phyloP scores from a whole-genome alignment of 1,140 invertebrate species.

The Hormaphis cornu region DNA sequence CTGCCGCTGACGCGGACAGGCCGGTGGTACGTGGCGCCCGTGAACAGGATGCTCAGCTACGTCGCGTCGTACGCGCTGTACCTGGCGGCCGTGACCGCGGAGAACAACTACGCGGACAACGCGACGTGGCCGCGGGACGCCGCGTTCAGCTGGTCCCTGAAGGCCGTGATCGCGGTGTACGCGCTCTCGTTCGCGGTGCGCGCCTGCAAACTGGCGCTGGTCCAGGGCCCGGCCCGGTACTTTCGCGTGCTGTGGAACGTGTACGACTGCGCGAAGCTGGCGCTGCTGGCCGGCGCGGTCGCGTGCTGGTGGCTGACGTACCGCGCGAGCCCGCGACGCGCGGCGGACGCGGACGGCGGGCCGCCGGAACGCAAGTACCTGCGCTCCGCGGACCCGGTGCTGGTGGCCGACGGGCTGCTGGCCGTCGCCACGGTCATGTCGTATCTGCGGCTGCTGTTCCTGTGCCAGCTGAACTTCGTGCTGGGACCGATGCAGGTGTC shows the following conservation, averaged over 20 bases:
- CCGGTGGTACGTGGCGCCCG: constrained; percentile 45
- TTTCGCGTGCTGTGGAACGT: constrained; percentile 25
- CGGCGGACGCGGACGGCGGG: background rate
- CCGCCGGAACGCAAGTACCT: constrained; percentile 44
- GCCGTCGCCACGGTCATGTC: constrained; percentile 63
- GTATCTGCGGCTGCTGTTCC: constrained; percentile 49
- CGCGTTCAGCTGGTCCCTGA: too few species aligned
- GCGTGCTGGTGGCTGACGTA: background rate
- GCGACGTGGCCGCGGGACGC: constrained; percentile 41
- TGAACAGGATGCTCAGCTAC: constrained; percentile 52
- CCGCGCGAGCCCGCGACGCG: background rate
- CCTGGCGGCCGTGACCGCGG: constrained; percentile 49
- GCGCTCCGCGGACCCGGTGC: constrained; percentile 57
- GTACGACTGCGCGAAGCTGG: background rate
- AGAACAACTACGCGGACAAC: constrained; percentile 49
- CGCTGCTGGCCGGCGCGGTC: background rate
- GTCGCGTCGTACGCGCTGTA: constrained; percentile 53
- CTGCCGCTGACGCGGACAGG: constrained; percentile 44
- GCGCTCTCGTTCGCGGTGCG: background rate
- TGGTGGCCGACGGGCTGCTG: constrained; percentile 62
- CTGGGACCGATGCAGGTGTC: constrained; percentile 54
- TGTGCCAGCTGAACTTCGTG: constrained; percentile 50
- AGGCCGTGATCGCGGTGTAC: background rate
- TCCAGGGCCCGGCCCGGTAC: background rate
- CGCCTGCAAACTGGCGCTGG: background rate